Evolutionary conservation across 1,140 invertebrate genomes (phyloP), one percentile per base, ranked within the genome.

Genomic region (Drosophila seguyi): DNA sequence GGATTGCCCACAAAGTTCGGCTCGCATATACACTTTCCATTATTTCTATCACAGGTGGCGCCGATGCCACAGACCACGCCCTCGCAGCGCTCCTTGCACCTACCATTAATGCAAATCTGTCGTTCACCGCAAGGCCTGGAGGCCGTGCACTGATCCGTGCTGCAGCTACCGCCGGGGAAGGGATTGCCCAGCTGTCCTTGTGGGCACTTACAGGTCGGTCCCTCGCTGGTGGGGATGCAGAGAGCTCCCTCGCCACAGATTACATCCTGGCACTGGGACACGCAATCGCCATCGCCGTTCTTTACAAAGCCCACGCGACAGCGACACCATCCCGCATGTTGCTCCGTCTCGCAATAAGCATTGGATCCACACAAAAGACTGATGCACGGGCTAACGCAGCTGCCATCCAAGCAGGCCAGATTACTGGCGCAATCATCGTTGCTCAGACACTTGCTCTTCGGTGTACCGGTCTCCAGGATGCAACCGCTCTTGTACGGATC

Each of bases 1-100:
- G 97, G 97, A 93, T 98, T 97, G 76, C 97, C 97, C 66, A 98
- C 94, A 91, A 98, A 98, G 84, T 96, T 97, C 2, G 96, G 95
- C 91, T 97, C 95, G 91, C 97, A 98, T 27, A 97, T 94, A 93
- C 97, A 98, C 93, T 96, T 96, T 68, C 97, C 97, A 14, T 95
- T 96, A 48, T 94, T 93, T 68, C 95, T 94, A 88, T 98, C 96
- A 91, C 97, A 98, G 39, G 95, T 95, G 13, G 97, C 97, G 11
- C 96, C 96, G 10, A 97, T 94, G 18, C 96, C 96, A 87, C 97
- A 98, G 10, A 97, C 95, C 1, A 97, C 94, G 13, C 95, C 96
- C 83, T 97, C 96, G 86, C 98, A 98, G 20, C 96, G 95, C 75
- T 97, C 95, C 87, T 97, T 97, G 90, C 97, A 98, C 44, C 97